These are phyloP conservation scores for Channa maculata DNA, from an alignment of 2,113 vertebrate species.

Conservation along the genomic window DNA sequence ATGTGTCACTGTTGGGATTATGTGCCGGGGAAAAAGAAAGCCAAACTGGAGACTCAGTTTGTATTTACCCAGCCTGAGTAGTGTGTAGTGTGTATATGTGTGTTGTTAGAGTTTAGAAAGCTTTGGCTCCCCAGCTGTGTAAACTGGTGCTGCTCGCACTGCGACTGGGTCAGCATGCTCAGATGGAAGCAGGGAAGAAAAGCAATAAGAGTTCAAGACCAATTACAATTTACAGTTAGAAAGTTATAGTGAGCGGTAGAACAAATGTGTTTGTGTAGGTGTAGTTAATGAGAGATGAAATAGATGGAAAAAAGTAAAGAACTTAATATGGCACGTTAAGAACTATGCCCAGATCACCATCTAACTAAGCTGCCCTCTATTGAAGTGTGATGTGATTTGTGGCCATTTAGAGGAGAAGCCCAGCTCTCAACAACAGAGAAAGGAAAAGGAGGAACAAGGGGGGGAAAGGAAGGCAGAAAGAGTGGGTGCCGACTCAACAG, in stretches of 20 bases:
- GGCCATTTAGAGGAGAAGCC: slow-evolving; percentile 9
- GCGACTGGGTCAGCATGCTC: slow-evolving; percentile 63
- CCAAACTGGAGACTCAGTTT: slow-evolving; percentile 27
- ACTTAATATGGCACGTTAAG: no score
- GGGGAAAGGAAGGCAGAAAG: slow-evolving; percentile 11
- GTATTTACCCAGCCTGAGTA: slow-evolving; percentile 20
- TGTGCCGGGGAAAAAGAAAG: slow-evolving; percentile 25
- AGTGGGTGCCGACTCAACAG: slow-evolving; percentile 28
- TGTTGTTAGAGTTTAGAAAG: slow-evolving; percentile 31
- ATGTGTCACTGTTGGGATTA: slow-evolving; percentile 11
- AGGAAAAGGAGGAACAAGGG: slow-evolving; percentile 55
- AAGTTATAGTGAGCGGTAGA: not conserved
- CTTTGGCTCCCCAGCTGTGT: slow-evolving; percentile 71
- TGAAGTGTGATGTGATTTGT: not conserved
- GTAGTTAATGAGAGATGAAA: not conserved
- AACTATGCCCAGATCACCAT: no score
- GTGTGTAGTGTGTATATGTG: slow-evolving; percentile 32
- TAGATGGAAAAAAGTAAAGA: not conserved
- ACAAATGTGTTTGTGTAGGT: not conserved
- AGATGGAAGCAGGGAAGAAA: slow-evolving; percentile 11
- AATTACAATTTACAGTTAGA: no score
- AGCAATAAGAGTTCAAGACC: not conserved
- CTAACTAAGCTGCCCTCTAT: no score
- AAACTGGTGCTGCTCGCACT: slow-evolving; percentile 57
- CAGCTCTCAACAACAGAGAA: slow-evolving; percentile 44